These are phyloP conservation scores for Danaus plexippus DNA, from an alignment of 1,140 invertebrate genomes.

Conservation along the genomic window DNA sequence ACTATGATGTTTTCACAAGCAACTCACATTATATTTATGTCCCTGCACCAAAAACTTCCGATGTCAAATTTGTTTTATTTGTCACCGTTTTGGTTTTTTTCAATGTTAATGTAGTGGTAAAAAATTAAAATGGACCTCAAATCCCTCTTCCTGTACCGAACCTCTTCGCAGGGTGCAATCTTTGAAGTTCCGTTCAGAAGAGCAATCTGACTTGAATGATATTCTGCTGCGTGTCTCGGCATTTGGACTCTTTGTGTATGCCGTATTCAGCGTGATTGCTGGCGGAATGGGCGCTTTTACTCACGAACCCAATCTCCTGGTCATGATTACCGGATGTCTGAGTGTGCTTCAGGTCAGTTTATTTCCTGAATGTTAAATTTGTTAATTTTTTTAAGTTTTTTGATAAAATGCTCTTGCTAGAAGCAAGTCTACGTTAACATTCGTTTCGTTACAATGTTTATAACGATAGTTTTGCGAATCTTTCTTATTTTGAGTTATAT, in stretches of 20 bases:
- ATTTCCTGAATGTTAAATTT: background rate
- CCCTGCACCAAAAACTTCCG: slow-evolving; percentile 7
- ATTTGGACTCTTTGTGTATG: slow-evolving; percentile 93
- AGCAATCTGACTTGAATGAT: slow-evolving; percentile 90
- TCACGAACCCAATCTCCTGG: slow-evolving; percentile 88
- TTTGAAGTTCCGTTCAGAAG: slow-evolving; percentile 90
- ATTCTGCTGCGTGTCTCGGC: slow-evolving; percentile 91
- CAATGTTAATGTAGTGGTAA: slow-evolving; percentile 52
- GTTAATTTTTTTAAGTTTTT: slow-evolving; percentile 1
- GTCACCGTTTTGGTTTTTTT: slow-evolving; percentile 52
- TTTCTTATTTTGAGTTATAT: slow-evolving; percentile 1
- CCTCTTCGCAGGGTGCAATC: slow-evolving; percentile 83
- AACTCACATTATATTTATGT: slow-evolving; percentile 9
- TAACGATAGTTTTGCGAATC: background rate
- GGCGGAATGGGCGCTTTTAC: slow-evolving; percentile 87
- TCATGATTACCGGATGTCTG: slow-evolving; percentile 90
- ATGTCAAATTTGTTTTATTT: slow-evolving; percentile 22
- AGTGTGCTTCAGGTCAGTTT: slow-evolving; percentile 83
- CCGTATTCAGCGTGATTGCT: slow-evolving; percentile 93
- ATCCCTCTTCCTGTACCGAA: slow-evolving; percentile 65
- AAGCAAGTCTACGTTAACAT: no score
- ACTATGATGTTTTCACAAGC: slow-evolving; percentile 6
- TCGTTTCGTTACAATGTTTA: no score
- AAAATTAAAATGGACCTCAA: slow-evolving; percentile 67
- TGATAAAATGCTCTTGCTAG: background rate